Conservation (phyloP, 2,113 vertebrate genomes). For the Oncorhynchus clarkii region DNA sequence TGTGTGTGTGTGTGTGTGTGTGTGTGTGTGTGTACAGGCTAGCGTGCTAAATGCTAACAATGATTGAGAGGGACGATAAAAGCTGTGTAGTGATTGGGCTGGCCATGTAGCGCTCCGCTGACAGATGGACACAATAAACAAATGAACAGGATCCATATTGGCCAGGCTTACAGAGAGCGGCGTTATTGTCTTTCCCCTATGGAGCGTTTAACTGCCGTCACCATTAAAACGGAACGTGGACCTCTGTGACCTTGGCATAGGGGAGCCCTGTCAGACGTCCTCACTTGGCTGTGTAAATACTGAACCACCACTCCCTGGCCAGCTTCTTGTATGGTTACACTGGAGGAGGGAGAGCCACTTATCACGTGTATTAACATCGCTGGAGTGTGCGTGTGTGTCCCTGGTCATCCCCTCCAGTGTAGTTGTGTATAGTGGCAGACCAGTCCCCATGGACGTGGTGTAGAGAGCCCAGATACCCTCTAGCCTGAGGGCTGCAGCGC, state of each 20-base stretch:
- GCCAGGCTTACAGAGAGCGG: constrained; percentile 52
- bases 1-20: background rate
- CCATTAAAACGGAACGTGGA: constrained; percentile 57
- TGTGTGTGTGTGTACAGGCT: background rate
- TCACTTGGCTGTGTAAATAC: constrained; percentile 24
- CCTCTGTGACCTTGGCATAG: constrained; percentile 58
- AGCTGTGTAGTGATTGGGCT: constrained; percentile 33
- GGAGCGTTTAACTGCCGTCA: constrained; percentile 54
- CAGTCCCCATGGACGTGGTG: background rate
- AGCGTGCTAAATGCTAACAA: constrained; percentile 18
- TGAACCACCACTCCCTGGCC: background rate
- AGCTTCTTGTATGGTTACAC: background rate
- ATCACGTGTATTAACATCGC: background rate
- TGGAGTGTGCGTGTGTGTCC: constrained; percentile 9
- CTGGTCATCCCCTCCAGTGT: constrained; percentile 3
- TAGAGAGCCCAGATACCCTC: constrained; percentile 13
- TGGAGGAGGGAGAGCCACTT: background rate
- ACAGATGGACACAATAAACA: constrained; percentile 43
- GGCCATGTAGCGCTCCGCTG: constrained; percentile 34
- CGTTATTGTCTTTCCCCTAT: constrained; percentile 59
- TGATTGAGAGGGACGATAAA: constrained; percentile 21
- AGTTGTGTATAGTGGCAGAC: constrained; percentile 4
- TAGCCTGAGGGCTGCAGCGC: constrained; percentile 1
- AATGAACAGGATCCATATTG: constrained; percentile 64
- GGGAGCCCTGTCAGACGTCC: constrained; percentile 41